Conservation (phyloP, 2,797 vertebrate genomes). For the Gobio occitaniae region DNA sequence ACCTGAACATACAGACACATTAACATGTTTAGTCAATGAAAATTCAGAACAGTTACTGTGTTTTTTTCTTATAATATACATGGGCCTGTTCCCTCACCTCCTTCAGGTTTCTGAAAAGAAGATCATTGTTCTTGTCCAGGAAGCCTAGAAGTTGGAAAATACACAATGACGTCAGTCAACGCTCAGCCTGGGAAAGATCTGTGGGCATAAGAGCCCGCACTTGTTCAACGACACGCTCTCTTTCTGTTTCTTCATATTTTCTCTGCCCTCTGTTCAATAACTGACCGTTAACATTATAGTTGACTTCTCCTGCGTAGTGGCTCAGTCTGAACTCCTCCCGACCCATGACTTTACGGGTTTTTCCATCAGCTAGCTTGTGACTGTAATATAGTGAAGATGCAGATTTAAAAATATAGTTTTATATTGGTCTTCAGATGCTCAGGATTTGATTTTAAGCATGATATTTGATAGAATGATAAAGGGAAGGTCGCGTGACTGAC, state of each 20-base stretch:
- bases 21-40: conserved; percentile 50
- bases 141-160: conserved; percentile 82
- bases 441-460: not conserved
- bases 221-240: not conserved
- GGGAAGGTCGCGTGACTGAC: conserved; percentile 77
- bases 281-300: conserved; percentile 92
- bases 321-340: conserved; percentile 93
- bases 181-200: conserved; percentile 4
- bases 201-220: conserved; percentile 13
- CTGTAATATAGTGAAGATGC: conserved; percentile 68
- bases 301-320: conserved; percentile 98
- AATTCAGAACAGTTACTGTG: conserved; percentile 15
- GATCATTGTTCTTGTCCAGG: conserved; percentile 98
- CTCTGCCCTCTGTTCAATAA: not conserved
- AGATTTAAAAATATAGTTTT: not conserved
- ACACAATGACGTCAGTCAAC: conserved; percentile 53
- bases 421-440: not conserved
- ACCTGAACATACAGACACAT: conserved; percentile 78
- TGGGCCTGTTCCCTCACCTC: conserved; percentile 82
- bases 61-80: conserved; percentile 23
- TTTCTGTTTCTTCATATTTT: conserved; percentile 1
- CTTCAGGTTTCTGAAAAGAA: conserved; percentile 97
- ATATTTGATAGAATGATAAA: not conserved
- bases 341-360: conserved; percentile 91
- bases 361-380: conserved; percentile 95